Evolutionary conservation across 2,113 vertebrate species (phyloP), one percentile per base, ranked within the genome.

Genomic region (Cyprinodon variegatus): DNA sequence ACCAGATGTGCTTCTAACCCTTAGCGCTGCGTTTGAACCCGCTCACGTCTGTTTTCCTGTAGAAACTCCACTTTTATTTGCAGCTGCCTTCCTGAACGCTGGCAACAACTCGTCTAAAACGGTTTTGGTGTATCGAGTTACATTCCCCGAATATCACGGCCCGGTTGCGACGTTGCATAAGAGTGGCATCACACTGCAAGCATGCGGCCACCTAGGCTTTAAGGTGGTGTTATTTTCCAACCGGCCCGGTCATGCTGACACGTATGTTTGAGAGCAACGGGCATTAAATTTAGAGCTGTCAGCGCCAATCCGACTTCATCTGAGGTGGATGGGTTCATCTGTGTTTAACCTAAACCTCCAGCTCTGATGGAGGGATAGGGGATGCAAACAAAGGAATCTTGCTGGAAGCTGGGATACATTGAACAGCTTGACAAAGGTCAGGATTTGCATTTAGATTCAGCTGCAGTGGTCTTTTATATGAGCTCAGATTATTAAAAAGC

Each of bases 201-300:
- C 86, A 83, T 81, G 62, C 46, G 62, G 72, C 76, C 40, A 1
- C 70, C 74, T 84, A 76, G 40, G 83, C 79, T 70, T 70, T 45
- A 82, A 43, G 68, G 7, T 38, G 78, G 85, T 90, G 87, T 89
- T 90, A 89, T 88, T 91, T 92, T 87, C 90, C 79, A 89, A 89
- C 87, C 45, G 80, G 89, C 86, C 87, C 66, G 87, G 86, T 91
- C 90, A 91, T 85, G 89, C 81, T 61, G 45, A 29, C 50, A 38
- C 75, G 69, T 88, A 86, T 86, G 89, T 88, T 83, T 63, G 74
- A 68, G 72, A 64, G 50, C 8, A 22, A 61, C 1, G 64, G 7
- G 3, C 74, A 74, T 86, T 91, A 86, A 82, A 84, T 92, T 83
- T 82, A 76, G 85, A 85, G 83, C 87, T 84, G 88, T 88, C 91